Evolutionary conservation across 2,888 invertebrate species (phyloP).

Genomic region (Scaptomyza cyrtandrae): DNA sequence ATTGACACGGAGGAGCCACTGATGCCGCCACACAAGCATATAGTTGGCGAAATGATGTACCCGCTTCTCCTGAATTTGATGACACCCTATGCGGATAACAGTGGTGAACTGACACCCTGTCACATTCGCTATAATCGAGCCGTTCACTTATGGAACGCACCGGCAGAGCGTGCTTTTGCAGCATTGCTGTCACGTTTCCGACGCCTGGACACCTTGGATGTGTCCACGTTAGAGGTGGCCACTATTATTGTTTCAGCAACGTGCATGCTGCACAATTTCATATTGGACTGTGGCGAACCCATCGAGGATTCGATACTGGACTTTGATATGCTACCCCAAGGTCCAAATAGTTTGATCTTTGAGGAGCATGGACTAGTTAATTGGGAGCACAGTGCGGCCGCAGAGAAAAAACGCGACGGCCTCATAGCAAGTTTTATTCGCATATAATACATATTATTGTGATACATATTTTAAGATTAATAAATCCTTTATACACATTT

Average conservation of each 20-base stretch:
- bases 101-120: constrained; percentile 34
- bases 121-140: constrained; percentile 48
- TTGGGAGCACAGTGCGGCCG: constrained; percentile 37
- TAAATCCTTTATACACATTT: not conserved
- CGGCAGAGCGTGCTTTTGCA: constrained; percentile 38
- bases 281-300: constrained; percentile 44
- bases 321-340: constrained; percentile 39
- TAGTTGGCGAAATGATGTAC: constrained; percentile 52
- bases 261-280: constrained; percentile 61
- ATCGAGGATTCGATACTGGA: constrained; percentile 41
- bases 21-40: constrained; percentile 43
- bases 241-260: constrained; percentile 42
- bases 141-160: constrained; percentile 45
- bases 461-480: not conserved
- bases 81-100: constrained; percentile 45
- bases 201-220: constrained; percentile 44
- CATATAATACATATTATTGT: not conserved
- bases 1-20: constrained; percentile 40
- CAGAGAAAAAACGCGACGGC: constrained; percentile 48
- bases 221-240: constrained; percentile 36
- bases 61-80: constrained; percentile 53
- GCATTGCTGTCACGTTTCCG: constrained; percentile 45
- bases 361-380: constrained; percentile 42
- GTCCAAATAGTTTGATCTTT: constrained; percentile 17
- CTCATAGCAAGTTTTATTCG: constrained; percentile 40